These are phyloP conservation scores for Noturus placidus DNA, from an alignment of 2,113 vertebrate species.

Conservation along the genomic window DNA sequence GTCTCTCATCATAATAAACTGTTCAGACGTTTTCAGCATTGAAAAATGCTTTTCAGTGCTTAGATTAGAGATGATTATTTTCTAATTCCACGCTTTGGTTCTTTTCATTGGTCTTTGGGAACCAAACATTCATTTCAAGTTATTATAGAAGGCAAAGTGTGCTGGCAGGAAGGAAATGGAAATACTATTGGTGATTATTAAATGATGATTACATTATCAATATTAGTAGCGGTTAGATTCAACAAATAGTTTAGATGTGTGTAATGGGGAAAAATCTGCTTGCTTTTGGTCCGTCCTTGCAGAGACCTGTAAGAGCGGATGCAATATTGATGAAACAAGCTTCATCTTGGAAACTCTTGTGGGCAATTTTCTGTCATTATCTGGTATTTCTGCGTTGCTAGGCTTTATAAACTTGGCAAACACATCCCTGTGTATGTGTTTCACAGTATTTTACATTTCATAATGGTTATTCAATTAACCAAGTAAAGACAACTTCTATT, in stretches of 20 bases:
- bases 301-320: background rate
- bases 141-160: background rate
- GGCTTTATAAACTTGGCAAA: slow-evolving; percentile 6
- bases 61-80: background rate
- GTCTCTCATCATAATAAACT: background rate
- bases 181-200: background rate
- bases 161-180: background rate
- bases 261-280: background rate
- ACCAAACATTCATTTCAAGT: background rate
- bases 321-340: background rate
- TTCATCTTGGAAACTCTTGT: background rate
- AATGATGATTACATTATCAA: background rate
- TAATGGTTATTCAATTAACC: background rate
- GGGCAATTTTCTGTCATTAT: background rate
- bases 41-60: background rate
- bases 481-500: background rate
- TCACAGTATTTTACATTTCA: background rate
- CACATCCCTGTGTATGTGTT: background rate
- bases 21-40: background rate
- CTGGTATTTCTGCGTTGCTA: background rate
- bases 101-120: background rate
- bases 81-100: background rate
- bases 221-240: background rate
- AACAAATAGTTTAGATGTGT: background rate
- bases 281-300: background rate